phyloP scores from a whole-genome alignment of 2,113 vertebrate genomes.

The Platycercus adscitus region DNA sequence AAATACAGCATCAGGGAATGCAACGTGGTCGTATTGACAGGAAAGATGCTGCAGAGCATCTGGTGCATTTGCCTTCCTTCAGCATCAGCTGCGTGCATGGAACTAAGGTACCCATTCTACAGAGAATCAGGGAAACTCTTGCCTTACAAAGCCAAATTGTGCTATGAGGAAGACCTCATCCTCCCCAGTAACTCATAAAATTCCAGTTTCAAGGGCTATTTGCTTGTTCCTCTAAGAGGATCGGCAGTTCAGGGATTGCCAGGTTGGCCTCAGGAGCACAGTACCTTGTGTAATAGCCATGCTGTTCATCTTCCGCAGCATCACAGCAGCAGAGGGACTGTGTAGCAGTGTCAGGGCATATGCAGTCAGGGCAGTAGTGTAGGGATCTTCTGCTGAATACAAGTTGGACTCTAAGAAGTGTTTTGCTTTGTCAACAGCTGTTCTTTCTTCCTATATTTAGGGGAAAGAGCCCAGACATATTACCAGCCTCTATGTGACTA shows the following conservation, averaged over 20 bases:
- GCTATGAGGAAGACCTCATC: fast-evolving
- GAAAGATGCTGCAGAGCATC: neutral
- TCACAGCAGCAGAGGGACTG: conserved; percentile 78
- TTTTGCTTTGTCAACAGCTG: conserved; percentile 84
- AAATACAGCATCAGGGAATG: neutral
- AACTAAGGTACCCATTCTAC: neutral
- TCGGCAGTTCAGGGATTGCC: no score
- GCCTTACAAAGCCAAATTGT: neutral
- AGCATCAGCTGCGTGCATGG: fast-evolving
- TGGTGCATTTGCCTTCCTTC: neutral
- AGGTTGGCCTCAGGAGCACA: neutral
- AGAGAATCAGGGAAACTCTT: neutral
- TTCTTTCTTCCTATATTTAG: conserved; percentile 82
- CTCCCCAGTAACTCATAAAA: neutral
- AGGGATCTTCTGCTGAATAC: conserved; percentile 87
- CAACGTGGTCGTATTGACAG: neutral
- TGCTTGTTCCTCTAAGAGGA: fast-evolving
- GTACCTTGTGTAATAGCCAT: conserved; percentile 91
- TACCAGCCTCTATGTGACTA: neutral
- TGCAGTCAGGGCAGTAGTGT: conserved; percentile 85
- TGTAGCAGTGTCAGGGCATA: conserved; percentile 86
- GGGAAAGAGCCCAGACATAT: neutral
- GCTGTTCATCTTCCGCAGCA: conserved; percentile 85
- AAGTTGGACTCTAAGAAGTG: conserved; percentile 87
- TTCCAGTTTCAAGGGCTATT: no score